Evolutionary conservation across 2,888 invertebrate genomes (phyloP).

Genomic region (Hydriomena furcata): DNA sequence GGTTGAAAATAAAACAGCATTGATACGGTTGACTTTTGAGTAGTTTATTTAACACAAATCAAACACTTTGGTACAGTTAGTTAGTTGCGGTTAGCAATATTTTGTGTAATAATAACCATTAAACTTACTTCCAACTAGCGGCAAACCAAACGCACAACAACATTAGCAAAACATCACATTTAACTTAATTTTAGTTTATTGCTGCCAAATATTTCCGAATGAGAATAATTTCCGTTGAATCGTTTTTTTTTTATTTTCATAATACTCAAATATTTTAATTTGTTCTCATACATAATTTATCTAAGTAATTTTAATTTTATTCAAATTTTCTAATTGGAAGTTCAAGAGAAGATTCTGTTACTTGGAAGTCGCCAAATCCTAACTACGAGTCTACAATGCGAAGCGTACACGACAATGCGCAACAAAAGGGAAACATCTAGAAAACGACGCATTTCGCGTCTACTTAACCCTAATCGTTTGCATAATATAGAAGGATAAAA

Average conservation of each 20-base stretch:
- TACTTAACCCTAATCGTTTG: conserved; percentile 71
- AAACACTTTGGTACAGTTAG: conserved; percentile 84
- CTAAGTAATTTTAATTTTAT: conserved; percentile 59
- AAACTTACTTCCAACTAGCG: conserved; percentile 57
- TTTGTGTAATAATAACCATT: conserved; percentile 56
- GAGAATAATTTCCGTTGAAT: conserved; percentile 52
- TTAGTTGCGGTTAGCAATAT: conserved; percentile 73
- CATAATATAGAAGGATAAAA: conserved; percentile 73
- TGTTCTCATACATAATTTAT: conserved; percentile 64
- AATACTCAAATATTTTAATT: conserved; percentile 49
- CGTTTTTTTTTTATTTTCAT: conserved; percentile 44
- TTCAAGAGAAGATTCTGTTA: conserved; percentile 74
- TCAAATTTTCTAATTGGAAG: conserved; percentile 76
- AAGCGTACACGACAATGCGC: conserved; percentile 77
- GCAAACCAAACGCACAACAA: conserved; percentile 66
- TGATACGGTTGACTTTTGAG: conserved; percentile 73
- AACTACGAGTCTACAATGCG: conserved; percentile 76
- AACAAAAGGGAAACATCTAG: conserved; percentile 77
- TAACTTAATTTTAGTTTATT: conserved; percentile 43
- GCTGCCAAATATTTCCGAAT: conserved; percentile 37
- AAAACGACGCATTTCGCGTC: conserved; percentile 68
- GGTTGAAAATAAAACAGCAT: conserved; percentile 57
- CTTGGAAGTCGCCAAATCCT: conserved; percentile 79
- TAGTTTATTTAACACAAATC: conserved; percentile 84
- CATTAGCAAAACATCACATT: conserved; percentile 60